phyloP scores from a whole-genome alignment of 2,797 vertebrate species.

The Parambassis ranga region DNA sequence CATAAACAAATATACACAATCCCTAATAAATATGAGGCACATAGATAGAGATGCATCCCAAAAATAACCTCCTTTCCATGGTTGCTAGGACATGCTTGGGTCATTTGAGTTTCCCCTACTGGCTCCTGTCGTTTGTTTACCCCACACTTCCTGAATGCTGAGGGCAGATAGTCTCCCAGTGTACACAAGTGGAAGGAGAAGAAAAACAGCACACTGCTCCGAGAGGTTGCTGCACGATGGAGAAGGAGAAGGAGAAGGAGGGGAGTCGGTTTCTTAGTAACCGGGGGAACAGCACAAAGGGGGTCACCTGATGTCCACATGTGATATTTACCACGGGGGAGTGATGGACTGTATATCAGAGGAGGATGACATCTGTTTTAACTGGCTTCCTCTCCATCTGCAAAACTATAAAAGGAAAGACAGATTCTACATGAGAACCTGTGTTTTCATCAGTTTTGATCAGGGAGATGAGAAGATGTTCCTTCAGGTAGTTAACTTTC shows the following conservation, averaged over 20 bases:
- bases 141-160: slow-evolving; percentile 74
- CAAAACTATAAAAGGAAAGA: slow-evolving; percentile 19
- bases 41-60: slow-evolving; percentile 6
- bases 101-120: slow-evolving; percentile 55
- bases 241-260: not conserved
- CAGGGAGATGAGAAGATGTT: not conserved
- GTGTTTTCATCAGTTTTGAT: slow-evolving; percentile 39
- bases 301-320: slow-evolving; percentile 62
- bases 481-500: not conserved
- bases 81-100: slow-evolving; percentile 51
- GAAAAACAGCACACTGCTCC: slow-evolving; percentile 51
- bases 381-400: slow-evolving; percentile 38
- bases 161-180: slow-evolving; percentile 66
- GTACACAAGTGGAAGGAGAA: slow-evolving; percentile 61
- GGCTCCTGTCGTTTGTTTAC: slow-evolving; percentile 68
- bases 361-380: slow-evolving; percentile 40
- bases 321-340: slow-evolving; percentile 57
- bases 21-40: slow-evolving; percentile 4
- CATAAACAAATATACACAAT: slow-evolving; percentile 27
- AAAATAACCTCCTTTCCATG: slow-evolving; percentile 41
- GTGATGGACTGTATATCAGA: slow-evolving; percentile 28
- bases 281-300: slow-evolving; percentile 33
- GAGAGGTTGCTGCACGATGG: slow-evolving; percentile 28
- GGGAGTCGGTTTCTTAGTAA: slow-evolving; percentile 35
- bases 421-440: not conserved